Base-by-base conservation (phyloP, 2,113 vertebrate species). In the Chaetura pelagica region DNA sequence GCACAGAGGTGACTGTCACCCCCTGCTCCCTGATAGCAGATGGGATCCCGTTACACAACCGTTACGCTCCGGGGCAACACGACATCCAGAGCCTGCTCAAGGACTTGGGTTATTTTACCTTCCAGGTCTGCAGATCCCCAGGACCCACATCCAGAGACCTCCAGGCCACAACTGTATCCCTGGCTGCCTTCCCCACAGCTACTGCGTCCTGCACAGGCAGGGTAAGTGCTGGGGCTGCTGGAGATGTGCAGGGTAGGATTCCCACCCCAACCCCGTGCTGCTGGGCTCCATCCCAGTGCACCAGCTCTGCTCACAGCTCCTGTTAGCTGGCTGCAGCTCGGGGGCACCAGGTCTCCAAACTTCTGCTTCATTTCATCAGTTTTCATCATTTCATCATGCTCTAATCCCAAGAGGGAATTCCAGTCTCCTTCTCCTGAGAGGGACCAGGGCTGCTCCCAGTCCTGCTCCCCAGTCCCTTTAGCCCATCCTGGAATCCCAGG, bases 21-120 rank as follows among this genome's bases (percentile, higher is more conserved):
- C 88, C 92, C 71, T 34, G 87, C 83, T 55, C 76, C 58, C 85
- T 1, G 1, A 68, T 10, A 57, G 68, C 90, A 78, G 87, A 74
- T 42, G 7, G 8, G 61, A 79, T 94, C 95, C 85, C 16, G 12
- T 96, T 97, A 96, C n/a, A 93, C 96, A 97, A 95, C 77, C 8
- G 4, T 34, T 21, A 67, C 12, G 24, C 73, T 75, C 61, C 90
- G 92, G 78, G 89, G 74, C 69, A 23, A 30, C 15, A 75, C 0
- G 3, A 84, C 86, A 42, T 22, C 61, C 88, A 34, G 58, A 84
- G 46, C 3, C 1, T 34, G 35, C 83, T 44, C 90, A 86, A 92
- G 92, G 76, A 77, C 96, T 90, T 89, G 90, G 3, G 49, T 58
- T 73, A 9, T 72, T 94, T 71, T 62, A 52, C 90, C 80, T 95